These are phyloP conservation scores for Drosophila prosaltans DNA, from an alignment of 1,140 invertebrate genomes.

Conservation along the genomic window DNA sequence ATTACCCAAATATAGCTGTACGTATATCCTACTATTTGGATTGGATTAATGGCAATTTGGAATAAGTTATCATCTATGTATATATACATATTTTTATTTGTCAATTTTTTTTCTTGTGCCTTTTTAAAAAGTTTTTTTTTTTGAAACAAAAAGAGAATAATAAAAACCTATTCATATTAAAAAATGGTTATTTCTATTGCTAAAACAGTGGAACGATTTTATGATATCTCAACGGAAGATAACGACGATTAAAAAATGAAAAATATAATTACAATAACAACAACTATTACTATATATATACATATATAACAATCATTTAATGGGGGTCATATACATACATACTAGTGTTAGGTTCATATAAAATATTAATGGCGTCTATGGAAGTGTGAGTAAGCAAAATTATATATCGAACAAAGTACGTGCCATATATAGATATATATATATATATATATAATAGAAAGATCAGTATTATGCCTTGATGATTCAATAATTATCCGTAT, in stretches of 20 bases:
- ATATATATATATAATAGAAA: neutral
- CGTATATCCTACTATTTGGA: conserved; percentile 52
- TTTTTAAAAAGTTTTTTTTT: neutral
- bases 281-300: neutral
- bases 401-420: neutral
- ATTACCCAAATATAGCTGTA: conserved; percentile 59
- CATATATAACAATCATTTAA: neutral
- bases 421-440: neutral
- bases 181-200: neutral
- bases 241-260: neutral
- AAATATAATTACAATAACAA: too few relatives aligned
- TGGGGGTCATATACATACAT: neutral
- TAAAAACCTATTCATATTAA: too few relatives aligned
- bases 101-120: conserved; percentile 23
- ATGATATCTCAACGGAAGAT: neutral
- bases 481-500: neutral
- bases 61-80: neutral
- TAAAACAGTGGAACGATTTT: neutral
- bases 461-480: neutral
- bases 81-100: conserved; percentile 1
- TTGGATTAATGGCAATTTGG: conserved; percentile 57
- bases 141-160: neutral
- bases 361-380: neutral
- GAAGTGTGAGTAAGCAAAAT: neutral
- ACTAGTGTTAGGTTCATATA: neutral